These are phyloP conservation scores for Limnothrissa miodon DNA, from an alignment of 2,113 vertebrate species.

Conservation along the genomic window DNA sequence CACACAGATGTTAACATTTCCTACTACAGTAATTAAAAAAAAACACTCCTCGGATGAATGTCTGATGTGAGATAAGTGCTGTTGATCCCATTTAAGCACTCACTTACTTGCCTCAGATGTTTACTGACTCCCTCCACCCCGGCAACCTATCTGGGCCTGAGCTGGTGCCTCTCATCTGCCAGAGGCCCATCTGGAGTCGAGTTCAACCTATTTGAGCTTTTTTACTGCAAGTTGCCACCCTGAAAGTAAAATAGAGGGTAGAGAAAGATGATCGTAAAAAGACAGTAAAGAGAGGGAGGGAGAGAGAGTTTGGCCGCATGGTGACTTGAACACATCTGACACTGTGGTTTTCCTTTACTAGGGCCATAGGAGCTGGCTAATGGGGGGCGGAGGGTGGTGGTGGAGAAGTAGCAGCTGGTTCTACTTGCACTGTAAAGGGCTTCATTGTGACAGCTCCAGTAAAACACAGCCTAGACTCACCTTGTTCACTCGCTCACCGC, in stretches of 20 bases:
- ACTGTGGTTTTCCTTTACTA: constrained; percentile 3
- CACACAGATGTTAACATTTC: not conserved
- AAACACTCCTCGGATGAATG: not conserved
- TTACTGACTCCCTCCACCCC: not conserved
- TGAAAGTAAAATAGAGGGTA: constrained; percentile 1
- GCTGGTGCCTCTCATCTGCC: not conserved
- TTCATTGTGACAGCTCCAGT: not conserved
- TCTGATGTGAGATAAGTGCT: not conserved
- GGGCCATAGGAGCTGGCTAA: not conserved
- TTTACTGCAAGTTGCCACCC: constrained; percentile 13
- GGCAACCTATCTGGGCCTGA: not conserved
- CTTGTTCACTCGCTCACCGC: not conserved
- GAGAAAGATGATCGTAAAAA: not conserved
- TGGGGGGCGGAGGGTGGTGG: not conserved
- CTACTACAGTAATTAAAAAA: not conserved
- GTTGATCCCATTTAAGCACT: not conserved
- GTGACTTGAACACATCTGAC: not conserved
- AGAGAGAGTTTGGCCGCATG: not conserved
- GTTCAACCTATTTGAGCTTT: not conserved
- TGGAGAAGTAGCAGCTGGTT: not conserved
- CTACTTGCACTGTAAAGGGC: constrained; percentile 1
- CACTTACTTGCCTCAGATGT: not conserved
- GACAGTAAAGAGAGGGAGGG: not conserved
- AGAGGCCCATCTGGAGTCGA: not conserved
- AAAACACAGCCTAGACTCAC: not conserved